phyloP scores from a whole-genome alignment of 2,888 invertebrate species.

The Euzophera pinguis region DNA sequence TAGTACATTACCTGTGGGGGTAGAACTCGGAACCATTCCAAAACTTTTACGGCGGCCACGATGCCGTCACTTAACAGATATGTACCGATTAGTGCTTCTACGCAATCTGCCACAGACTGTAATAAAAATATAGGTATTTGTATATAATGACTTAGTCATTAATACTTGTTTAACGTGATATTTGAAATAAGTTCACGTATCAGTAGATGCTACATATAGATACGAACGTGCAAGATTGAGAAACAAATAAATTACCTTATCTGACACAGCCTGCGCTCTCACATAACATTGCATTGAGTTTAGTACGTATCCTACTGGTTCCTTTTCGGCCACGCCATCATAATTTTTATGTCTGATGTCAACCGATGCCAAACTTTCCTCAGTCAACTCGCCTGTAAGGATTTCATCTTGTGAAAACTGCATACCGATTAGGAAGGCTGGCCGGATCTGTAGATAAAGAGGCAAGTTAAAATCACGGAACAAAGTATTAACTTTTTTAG shows the following conservation, averaged over 20 bases:
- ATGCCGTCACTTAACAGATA: constrained; percentile 63
- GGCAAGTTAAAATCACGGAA: too few relatives aligned
- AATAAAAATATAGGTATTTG: constrained; percentile 22
- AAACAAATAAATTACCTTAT: constrained; percentile 72
- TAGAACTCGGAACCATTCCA: constrained; percentile 83
- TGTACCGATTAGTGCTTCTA: constrained; percentile 91
- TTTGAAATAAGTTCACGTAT: too few relatives aligned
- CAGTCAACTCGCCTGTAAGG: constrained; percentile 51
- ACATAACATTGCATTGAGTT: constrained; percentile 76
- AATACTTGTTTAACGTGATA: too few relatives aligned
- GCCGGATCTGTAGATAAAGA: constrained; percentile 57
- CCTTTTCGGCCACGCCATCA: constrained; percentile 44
- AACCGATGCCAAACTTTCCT: constrained; percentile 40
- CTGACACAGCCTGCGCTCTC: constrained; percentile 71
- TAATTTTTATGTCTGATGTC: constrained; percentile 34
- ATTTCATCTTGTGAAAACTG: constrained; percentile 60
- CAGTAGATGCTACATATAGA: too few relatives aligned
- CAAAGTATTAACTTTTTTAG: neutral
- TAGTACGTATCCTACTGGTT: constrained; percentile 51
- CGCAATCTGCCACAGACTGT: constrained; percentile 84
- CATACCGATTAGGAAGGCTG: constrained; percentile 75
- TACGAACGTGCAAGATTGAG: too few relatives aligned
- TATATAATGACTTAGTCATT: too few relatives aligned
- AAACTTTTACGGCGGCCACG: constrained; percentile 66
- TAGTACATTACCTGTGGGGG: constrained; percentile 51